Percentiles rank a stretch among this genome's conserved stretches.
These are phyloP conservation scores for Drosophila sordidula DNA, from an alignment of 2,888 invertebrate species.

Conservation along the genomic window DNA sequence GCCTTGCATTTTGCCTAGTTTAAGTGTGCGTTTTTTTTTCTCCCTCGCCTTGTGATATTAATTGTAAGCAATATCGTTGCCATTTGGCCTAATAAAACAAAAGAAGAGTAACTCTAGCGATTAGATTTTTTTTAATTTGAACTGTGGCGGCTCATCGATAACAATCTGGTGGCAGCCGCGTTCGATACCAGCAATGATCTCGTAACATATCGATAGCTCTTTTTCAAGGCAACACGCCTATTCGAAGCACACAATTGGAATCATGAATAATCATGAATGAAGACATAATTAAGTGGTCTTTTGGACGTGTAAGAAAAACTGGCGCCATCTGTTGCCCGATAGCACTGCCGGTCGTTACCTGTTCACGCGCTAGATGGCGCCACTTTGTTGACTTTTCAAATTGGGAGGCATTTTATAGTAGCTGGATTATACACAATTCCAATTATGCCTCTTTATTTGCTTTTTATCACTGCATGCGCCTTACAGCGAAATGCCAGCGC, in stretches of 20 bases:
- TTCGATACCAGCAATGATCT: no score
- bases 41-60: constrained; percentile 51
- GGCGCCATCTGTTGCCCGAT: neutral
- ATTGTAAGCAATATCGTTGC: constrained; percentile 44
- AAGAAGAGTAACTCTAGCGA: constrained; percentile 5
- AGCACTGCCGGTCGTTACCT: no score
- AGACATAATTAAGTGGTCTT: no score
- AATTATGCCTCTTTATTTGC: constrained; percentile 8
- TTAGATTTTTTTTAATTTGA: constrained; percentile 5
- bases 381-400: constrained; percentile 40
- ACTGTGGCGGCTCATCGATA: no score
- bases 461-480: constrained; percentile 30
- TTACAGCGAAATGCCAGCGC: constrained; percentile 35
- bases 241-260: no score
- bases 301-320: no score
- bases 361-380: constrained; percentile 9
- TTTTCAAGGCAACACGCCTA: no score
- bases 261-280: no score
- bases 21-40: constrained; percentile 26
- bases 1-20: constrained; percentile 32
- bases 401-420: constrained; percentile 29
- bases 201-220: no score
- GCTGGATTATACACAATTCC: constrained; percentile 48
- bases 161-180: no score
- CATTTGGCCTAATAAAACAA: constrained; percentile 45